phyloP scores from a whole-genome alignment of 2,113 vertebrate genomes.

The Nerophis ophidion region DNA sequence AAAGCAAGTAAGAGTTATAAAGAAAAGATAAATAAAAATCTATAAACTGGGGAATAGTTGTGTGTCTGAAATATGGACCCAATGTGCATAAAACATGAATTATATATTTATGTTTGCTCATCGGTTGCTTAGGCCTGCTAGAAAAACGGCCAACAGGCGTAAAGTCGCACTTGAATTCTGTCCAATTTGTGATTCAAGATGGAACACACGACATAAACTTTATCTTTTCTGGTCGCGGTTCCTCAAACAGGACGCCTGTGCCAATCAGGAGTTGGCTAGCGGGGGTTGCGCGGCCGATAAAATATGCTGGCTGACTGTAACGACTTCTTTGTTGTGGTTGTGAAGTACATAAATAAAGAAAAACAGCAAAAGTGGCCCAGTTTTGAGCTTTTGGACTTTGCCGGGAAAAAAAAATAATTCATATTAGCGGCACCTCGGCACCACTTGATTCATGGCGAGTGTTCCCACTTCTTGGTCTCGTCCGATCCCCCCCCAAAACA shows the following conservation, averaged over 20 bases:
- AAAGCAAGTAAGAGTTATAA: neutral
- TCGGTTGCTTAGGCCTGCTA: neutral
- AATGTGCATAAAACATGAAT: constrained; percentile 1
- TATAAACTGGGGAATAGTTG: neutral
- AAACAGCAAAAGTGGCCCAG: neutral
- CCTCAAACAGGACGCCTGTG: neutral
- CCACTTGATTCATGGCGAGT: neutral
- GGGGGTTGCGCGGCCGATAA: neutral
- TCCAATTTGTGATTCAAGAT: constrained; percentile 7
- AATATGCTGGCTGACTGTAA: neutral
- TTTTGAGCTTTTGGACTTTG: neutral
- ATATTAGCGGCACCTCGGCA: neutral
- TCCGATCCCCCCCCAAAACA: too few relatives aligned
- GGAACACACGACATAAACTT: constrained; percentile 1
- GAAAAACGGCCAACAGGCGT: neutral
- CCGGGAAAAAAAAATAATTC: neutral
- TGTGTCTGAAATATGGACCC: neutral
- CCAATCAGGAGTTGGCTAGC: neutral
- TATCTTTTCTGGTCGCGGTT: neutral
- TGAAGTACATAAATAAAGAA: neutral
- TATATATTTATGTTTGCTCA: neutral
- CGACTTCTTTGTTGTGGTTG: neutral
- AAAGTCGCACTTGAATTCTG: neutral
- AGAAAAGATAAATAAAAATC: neutral
- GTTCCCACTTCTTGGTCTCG: neutral